Base-by-base conservation (phyloP, 2,797 vertebrate genomes). In the Ctenopoma kingsleyae region DNA sequence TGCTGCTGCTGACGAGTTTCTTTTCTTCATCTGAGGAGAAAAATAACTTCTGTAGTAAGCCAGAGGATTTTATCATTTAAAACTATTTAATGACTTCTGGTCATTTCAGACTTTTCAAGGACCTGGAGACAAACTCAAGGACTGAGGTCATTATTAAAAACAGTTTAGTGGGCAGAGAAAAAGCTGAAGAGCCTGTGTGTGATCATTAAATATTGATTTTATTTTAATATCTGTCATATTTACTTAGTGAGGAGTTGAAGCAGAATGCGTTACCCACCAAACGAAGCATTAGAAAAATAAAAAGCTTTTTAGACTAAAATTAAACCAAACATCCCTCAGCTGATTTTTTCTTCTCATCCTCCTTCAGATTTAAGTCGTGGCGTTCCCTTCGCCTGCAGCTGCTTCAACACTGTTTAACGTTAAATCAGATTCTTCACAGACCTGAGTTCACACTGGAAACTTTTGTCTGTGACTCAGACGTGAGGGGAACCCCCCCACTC, bases 131-230 rank as follows among this genome's bases (percentile, higher is more conserved):
- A 11, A 38, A 11, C 12, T 32, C 30, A 25, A n/a, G 35, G 50
- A 19, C 7, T 20, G 17, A 50, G n/a, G 9, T 7, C 2, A 6
- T 9, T 19, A 19, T 19, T 32, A 35, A 30, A 16, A 25, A 13
- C 25, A 47, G 20, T 19, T 35, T 6, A 38, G 13, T 32, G 12
- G 49, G 20, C 35, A 36, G 9, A 40, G 11, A 50, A 41, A 22
- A 41, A 6, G 1, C 12, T 23, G 0, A 48, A 1, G 5, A 35
- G 0, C 1, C 54, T 23, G 35, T 6, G 44, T 58, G 47, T 53
- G 41, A 40, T 70, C 32, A 73, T 75, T 78, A 78, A 84, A 84
- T 78, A 76, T 27, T 66, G 66, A 64, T 77, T 81, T 56, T 25
- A 41, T 56, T 41, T 23, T 72, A 75, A 66, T 56, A 56, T 56